Evolutionary conservation across 2,888 invertebrate genomes (phyloP).

Genomic region (Rhaphigaster nebulosa): DNA sequence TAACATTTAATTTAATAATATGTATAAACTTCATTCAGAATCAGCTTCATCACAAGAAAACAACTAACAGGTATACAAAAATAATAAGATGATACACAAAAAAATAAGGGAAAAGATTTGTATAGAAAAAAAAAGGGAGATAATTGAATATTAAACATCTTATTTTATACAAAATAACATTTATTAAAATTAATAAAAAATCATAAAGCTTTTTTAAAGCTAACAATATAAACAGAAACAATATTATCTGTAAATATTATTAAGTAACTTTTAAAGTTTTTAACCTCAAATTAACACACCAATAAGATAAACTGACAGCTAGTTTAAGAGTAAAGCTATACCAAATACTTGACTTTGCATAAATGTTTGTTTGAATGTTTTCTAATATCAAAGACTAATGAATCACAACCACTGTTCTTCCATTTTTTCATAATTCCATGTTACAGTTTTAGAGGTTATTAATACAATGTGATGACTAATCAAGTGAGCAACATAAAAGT

Average conservation of each 20-base stretch:
- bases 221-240: slow-evolving; percentile 18
- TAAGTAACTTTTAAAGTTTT: neutral
- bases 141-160: neutral
- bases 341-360: neutral
- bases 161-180: slow-evolving; percentile 10
- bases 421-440: neutral
- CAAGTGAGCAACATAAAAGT: neutral
- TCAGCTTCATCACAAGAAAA: neutral
- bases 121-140: neutral
- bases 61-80: neutral
- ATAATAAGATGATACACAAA: neutral
- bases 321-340: neutral
- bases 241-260: neutral
- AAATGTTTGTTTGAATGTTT: neutral
- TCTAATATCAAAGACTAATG: neutral
- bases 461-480: neutral
- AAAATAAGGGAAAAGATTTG: neutral
- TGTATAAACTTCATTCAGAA: neutral
- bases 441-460: neutral
- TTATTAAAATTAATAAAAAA: slow-evolving; percentile 32
- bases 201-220: neutral
- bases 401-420: neutral
- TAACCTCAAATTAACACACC: neutral
- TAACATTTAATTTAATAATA: neutral
- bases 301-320: neutral